Conservation (phyloP, 2,797 vertebrate species). For the Chrysocyon brachyurus region DNA sequence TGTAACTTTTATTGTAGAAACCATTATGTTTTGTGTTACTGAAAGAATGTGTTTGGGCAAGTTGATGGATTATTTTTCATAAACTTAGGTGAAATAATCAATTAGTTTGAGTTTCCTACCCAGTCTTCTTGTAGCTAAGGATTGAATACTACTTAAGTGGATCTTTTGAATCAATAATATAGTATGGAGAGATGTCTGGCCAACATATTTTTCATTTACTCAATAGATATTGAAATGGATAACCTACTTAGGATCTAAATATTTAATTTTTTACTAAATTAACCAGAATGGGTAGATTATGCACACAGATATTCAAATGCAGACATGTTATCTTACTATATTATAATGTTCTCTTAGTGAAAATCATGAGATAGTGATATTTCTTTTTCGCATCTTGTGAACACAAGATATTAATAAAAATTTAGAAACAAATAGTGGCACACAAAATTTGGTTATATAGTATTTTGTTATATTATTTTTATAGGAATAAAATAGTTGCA, state of each 20-base stretch:
- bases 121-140: not conserved
- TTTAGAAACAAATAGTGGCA: not conserved
- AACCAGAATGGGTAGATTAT: not conserved
- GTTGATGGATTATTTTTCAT: slow-evolving; percentile 14
- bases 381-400: slow-evolving; percentile 1
- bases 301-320: not conserved
- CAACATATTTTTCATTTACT: not conserved
- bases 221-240: not conserved
- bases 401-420: not conserved
- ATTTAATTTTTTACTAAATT: not conserved
- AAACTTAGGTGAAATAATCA: slow-evolving; percentile 28
- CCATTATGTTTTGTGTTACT: not conserved
- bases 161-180: not conserved
- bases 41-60: not conserved
- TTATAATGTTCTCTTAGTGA: not conserved
- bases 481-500: not conserved
- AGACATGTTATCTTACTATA: not conserved
- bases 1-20: not conserved
- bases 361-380: not conserved
- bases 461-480: not conserved
- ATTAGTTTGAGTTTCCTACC: not conserved
- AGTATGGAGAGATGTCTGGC: not conserved
- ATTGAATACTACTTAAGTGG: not conserved
- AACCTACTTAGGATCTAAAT: not conserved
- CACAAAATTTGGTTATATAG: not conserved